Evolutionary conservation across 2,797 vertebrate genomes (phyloP).

Genomic region (Chrysolophus pictus): DNA sequence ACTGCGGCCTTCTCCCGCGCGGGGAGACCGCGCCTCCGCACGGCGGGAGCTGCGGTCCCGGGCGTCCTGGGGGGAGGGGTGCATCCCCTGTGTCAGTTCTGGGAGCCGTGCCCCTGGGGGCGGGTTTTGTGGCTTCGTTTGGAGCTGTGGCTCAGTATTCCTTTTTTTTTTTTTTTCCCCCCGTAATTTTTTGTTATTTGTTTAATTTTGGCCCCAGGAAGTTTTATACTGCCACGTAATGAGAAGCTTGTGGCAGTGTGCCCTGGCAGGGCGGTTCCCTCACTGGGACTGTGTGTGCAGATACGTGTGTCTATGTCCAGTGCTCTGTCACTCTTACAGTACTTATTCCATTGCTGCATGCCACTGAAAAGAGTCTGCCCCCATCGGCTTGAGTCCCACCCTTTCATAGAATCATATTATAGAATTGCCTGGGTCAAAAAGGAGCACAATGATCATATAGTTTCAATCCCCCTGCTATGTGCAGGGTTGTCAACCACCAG

Average conservation of each 20-base stretch:
- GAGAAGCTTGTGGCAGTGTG: fast-evolving
- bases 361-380: no score
- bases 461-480: no score
- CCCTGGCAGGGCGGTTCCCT: fast-evolving
- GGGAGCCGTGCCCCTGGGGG: fast-evolving
- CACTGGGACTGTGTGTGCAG: fast-evolving
- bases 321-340: no score
- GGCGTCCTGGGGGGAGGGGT: no score
- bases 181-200: neutral
- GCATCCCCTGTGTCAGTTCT: no score
- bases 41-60: neutral
- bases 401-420: no score
- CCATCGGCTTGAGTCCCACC: no score
- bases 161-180: neutral
- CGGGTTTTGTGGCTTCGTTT: fast-evolving
- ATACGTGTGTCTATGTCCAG: no score
- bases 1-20: fast-evolving
- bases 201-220: neutral
- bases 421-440: no score
- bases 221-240: neutral
- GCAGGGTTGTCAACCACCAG: no score
- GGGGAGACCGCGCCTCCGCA: fast-evolving
- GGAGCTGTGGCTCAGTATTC: fast-evolving
- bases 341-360: no score
- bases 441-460: no score